These are phyloP conservation scores for Nilaparvata lugens DNA, from an alignment of 1,140 invertebrate genomes.

Conservation along the genomic window DNA sequence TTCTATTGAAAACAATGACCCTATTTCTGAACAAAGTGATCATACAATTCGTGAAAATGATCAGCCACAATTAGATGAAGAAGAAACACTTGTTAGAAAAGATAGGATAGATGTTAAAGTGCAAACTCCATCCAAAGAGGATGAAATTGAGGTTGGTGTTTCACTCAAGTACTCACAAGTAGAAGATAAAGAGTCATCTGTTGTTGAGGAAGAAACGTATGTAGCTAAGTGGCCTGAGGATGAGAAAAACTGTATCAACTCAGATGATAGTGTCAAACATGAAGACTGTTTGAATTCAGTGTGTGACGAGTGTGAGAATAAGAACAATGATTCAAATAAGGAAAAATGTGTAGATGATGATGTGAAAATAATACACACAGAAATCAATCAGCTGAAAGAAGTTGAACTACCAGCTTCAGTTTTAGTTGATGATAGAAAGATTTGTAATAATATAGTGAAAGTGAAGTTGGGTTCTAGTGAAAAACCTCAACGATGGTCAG, in stretches of 20 bases:
- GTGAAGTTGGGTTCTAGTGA: not conserved
- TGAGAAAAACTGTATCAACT: not conserved
- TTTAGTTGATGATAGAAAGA: not conserved
- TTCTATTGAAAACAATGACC: not conserved
- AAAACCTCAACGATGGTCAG: constrained; percentile 8
- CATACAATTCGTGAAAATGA: too few species aligned
- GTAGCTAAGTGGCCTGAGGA: constrained; percentile 14
- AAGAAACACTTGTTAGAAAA: too few species aligned
- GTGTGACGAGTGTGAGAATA: too few species aligned
- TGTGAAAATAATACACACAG: constrained; percentile 10
- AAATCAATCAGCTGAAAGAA: constrained; percentile 13
- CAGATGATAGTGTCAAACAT: not conserved
- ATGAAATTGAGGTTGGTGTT: not conserved
- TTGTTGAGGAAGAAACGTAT: constrained; percentile 5
- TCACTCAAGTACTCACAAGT: not conserved
- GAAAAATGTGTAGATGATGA: not conserved
- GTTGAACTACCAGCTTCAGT: constrained; percentile 7
- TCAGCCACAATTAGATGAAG: too few species aligned
- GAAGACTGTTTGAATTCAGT: too few species aligned
- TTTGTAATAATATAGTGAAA: not conserved
- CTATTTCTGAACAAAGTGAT: too few species aligned
- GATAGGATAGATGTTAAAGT: too few species aligned
- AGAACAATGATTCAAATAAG: too few species aligned
- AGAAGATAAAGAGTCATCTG: not conserved
- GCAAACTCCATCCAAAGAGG: not conserved